A percentile compares a stretch with the other conserved stretches of the same genome.
Evolutionary conservation across 1,140 invertebrate genomes (phyloP).

Genomic region (Tetraneura akinire): DNA sequence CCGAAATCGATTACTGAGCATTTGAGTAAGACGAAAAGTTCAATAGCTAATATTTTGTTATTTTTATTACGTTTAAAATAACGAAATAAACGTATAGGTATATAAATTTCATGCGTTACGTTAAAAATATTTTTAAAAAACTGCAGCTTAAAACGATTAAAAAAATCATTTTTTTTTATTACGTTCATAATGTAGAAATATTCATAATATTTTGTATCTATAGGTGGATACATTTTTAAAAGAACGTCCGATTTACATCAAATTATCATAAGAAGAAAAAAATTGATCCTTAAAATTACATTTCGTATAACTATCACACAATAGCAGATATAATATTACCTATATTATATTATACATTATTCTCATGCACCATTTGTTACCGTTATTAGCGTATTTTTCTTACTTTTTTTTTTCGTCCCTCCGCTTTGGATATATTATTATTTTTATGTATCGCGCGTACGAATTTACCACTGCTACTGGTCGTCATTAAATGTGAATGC

Average conservation of each 20-base stretch:
- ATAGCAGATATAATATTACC: not conserved
- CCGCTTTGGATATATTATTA: constrained; percentile 31
- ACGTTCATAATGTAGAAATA: too few relatives aligned
- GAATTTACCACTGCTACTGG: constrained; percentile 32
- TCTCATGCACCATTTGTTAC: constrained; percentile 26
- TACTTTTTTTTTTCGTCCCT: not conserved
- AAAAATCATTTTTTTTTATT: too few relatives aligned
- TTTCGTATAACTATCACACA: not conserved
- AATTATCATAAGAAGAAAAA: not conserved
- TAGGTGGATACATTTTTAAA: not conserved
- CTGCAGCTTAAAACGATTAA: too few relatives aligned
- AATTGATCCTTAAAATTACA: not conserved
- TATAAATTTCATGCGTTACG: too few relatives aligned
- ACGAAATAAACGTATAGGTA: too few relatives aligned
- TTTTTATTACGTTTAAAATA: too few relatives aligned
- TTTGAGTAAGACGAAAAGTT: too few relatives aligned
- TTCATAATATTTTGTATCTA: too few relatives aligned
- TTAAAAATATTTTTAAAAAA: too few relatives aligned
- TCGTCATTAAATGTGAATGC: constrained; percentile 32
- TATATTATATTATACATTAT: not conserved
- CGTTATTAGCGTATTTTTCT: constrained; percentile 4
- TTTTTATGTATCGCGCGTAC: constrained; percentile 17
- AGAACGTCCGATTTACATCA: not conserved
- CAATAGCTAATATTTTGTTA: too few relatives aligned
- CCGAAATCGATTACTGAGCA: too few relatives aligned